These are phyloP conservation scores for Ceratoteleas bidentatus DNA, from an alignment of 1,140 invertebrate species.

Conservation along the genomic window DNA sequence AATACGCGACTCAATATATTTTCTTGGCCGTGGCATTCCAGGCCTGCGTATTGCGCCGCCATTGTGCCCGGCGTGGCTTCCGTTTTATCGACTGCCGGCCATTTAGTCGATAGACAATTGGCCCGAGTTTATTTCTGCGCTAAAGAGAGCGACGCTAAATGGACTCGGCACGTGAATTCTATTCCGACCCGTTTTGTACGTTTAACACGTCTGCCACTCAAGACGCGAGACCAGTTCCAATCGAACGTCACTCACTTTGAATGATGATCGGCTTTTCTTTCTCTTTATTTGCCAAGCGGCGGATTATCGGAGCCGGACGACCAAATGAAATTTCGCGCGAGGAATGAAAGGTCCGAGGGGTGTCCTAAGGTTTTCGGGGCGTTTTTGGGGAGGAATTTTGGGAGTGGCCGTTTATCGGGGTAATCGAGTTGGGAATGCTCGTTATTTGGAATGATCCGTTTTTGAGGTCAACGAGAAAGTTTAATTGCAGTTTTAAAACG, in stretches of 20 bases:
- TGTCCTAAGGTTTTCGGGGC: no score
- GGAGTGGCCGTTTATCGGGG: no score
- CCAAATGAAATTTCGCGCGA: no score
- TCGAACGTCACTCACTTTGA: constrained; percentile 64
- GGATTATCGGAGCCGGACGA: constrained; percentile 25
- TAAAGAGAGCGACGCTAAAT: constrained; percentile 64
- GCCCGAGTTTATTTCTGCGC: constrained; percentile 55
- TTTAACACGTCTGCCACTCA: constrained; percentile 64
- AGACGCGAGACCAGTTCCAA: constrained; percentile 55
- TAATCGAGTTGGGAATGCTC: no score
- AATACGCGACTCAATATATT: constrained; percentile 48
- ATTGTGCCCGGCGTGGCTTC: constrained; percentile 49
- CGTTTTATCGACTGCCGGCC: constrained; percentile 60
- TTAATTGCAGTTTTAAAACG: no score
- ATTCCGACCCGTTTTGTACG: constrained; percentile 55
- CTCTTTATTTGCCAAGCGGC: constrained; percentile 27
- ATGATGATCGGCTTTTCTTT: constrained; percentile 58
- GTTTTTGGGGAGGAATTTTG: no score
- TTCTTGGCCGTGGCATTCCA: constrained; percentile 46
- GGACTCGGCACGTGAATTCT: constrained; percentile 57
- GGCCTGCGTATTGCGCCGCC: constrained; percentile 48
- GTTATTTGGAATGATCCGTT: no score
- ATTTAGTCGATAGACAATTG: constrained; percentile 65
- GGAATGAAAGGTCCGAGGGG: no score
- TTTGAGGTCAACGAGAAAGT: no score